Percentiles rank a stretch among this genome's conserved stretches.
phyloP scores from a whole-genome alignment of 2,113 vertebrate genomes.

The Noctilio leporinus region DNA sequence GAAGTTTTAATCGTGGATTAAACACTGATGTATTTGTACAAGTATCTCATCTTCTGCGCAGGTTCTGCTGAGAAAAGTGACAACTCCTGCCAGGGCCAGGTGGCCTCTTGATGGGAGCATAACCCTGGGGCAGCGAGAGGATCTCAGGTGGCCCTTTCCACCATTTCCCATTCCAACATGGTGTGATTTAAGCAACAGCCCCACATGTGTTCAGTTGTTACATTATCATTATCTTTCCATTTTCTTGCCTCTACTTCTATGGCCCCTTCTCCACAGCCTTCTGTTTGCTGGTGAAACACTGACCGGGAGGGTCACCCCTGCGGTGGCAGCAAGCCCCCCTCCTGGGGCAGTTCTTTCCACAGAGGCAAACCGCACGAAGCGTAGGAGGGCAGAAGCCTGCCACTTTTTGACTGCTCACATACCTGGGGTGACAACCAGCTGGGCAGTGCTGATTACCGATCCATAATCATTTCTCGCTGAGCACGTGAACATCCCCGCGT shows the following conservation, averaged over 20 bases:
- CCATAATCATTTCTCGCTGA: constrained; percentile 88
- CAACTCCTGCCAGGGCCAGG: neutral
- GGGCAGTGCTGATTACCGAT: constrained; percentile 86
- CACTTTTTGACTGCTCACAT: neutral
- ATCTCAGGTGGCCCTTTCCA: neutral
- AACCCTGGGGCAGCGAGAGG: neutral
- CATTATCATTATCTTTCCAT: neutral
- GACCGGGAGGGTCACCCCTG: neutral
- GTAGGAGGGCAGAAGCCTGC: neutral
- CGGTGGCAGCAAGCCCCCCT: neutral
- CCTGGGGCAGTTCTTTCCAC: neutral
- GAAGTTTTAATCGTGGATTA: neutral
- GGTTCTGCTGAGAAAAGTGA: neutral
- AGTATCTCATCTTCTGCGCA: neutral
- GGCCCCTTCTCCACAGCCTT: neutral
- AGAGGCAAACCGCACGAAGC: neutral
- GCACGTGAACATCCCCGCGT: constrained; percentile 92
- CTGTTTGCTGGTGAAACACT: neutral
- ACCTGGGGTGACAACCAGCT: constrained; percentile 89
- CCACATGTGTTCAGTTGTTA: rapidly evolving
- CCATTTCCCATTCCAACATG: neutral
- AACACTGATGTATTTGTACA: too few relatives aligned
- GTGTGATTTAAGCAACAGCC: neutral
- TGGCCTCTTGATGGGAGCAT: neutral
- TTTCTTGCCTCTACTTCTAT: neutral